Percentiles rank a stretch among this genome's conserved stretches.
These are phyloP conservation scores for Cyprinella venusta DNA, from an alignment of 2,797 vertebrate genomes.

Conservation along the genomic window DNA sequence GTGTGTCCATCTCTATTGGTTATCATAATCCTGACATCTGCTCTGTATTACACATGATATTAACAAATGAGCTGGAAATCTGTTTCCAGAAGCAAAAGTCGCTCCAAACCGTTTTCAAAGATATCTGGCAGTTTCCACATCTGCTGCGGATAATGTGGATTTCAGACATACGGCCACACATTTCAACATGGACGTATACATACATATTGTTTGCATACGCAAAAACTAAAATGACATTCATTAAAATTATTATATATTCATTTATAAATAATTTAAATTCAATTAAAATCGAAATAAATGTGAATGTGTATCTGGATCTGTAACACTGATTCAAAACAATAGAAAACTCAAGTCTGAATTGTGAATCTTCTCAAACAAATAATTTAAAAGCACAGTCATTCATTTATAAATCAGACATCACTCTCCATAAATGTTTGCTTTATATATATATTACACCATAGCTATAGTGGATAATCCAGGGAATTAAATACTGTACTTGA, in stretches of 20 bases:
- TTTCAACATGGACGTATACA: background rate
- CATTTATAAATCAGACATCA: background rate
- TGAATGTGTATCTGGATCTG: background rate
- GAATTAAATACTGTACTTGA: background rate
- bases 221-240: background rate
- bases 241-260: no score
- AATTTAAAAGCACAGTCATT: background rate
- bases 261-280: background rate
- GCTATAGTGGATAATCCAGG: background rate
- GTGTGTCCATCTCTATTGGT: conserved; percentile 3
- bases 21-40: conserved; percentile 19
- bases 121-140: background rate
- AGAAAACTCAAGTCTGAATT: background rate
- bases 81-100: conserved; percentile 1
- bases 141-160: background rate
- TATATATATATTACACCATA: no score
- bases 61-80: conserved; percentile 24
- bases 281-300: no score
- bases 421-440: background rate
- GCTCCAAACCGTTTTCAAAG: background rate
- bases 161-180: background rate
- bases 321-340: background rate
- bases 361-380: background rate
- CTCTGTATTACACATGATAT: conserved; percentile 3
- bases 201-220: background rate